Evolutionary conservation across 1,140 invertebrate genomes (phyloP).

Genomic region (Schlechtendalia chinensis): DNA sequence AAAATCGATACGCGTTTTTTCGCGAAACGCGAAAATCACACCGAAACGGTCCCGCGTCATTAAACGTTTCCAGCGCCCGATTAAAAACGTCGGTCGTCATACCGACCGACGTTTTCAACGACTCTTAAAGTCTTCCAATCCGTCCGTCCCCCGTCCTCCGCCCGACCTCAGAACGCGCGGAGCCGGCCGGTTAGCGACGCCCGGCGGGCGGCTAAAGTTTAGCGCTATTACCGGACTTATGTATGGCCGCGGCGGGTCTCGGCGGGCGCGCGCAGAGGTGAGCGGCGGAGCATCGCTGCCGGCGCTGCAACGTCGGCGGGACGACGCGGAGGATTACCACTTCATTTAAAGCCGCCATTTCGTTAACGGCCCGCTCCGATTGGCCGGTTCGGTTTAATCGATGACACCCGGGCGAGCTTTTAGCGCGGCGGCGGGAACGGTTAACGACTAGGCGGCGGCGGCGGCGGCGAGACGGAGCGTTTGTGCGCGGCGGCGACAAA

Average conservation of each 20-base stretch:
- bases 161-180: no score
- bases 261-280: no score
- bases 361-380: constrained; percentile 44
- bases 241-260: not conserved
- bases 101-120: no score
- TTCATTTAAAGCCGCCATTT: constrained; percentile 44
- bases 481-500: no score
- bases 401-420: constrained; percentile 49
- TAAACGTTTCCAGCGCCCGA: no score
- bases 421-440: constrained; percentile 21
- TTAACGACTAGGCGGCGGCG: constrained; percentile 33
- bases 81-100: no score
- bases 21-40: no score
- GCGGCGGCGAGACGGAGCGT: no score
- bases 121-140: no score
- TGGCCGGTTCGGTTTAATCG: constrained; percentile 46
- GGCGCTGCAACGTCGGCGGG: not conserved
- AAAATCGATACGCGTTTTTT: no score
- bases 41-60: no score
- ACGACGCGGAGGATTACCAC: constrained; percentile 11
- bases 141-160: no score
- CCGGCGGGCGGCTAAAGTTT: constrained; percentile 30
- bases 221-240: constrained; percentile 22
- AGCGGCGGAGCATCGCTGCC: not conserved
- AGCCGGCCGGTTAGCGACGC: constrained; percentile 13